phyloP scores from a whole-genome alignment of 2,797 vertebrate species.

The Huso huso region DNA sequence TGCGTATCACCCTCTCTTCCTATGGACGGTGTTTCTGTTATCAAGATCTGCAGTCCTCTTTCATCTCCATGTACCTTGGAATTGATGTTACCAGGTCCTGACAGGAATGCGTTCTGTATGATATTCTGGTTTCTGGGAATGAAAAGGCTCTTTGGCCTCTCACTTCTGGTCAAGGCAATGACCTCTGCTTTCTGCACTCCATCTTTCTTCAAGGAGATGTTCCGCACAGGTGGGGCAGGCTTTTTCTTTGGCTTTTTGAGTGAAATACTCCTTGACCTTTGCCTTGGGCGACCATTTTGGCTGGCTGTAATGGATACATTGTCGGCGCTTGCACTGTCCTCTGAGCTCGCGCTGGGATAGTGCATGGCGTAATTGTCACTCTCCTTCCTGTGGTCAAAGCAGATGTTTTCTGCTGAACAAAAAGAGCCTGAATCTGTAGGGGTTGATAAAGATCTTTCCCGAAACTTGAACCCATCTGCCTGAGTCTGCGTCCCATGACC shows the following conservation, averaged over 20 bases:
- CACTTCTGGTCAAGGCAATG: conserved; percentile 50
- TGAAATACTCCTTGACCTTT: conserved; percentile 87
- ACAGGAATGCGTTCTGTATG: conserved; percentile 52
- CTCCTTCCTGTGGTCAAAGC: conserved; percentile 49
- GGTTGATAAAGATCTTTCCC: conserved; percentile 87
- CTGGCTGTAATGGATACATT: conserved; percentile 70
- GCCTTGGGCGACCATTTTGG: conserved; percentile 61
- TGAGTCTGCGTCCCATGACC: conserved; percentile 43
- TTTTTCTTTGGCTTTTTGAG: conserved; percentile 94
- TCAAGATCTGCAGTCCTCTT: conserved; percentile 36
- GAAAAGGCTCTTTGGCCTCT: conserved; percentile 85
- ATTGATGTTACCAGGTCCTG: conserved; percentile 56
- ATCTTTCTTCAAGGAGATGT: conserved; percentile 82
- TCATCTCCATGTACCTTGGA: conserved; percentile 29
- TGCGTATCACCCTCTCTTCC: conserved; percentile 55
- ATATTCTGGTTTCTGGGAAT: conserved; percentile 68
- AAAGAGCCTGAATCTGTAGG: conserved; percentile 84
- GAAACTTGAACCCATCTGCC: conserved; percentile 69
- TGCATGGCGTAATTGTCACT: conserved; percentile 72
- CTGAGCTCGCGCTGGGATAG: conserved; percentile 82
- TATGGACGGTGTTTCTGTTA: conserved; percentile 49
- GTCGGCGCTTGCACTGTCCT: conserved; percentile 80
- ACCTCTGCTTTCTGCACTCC: neutral
- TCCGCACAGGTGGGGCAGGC: conserved; percentile 83
- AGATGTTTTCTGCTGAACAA: conserved; percentile 61